Percentiles rank a stretch among this genome's conserved stretches.
Conservation (phyloP, 2,797 vertebrate species). For the Coluber constrictor region DNA sequence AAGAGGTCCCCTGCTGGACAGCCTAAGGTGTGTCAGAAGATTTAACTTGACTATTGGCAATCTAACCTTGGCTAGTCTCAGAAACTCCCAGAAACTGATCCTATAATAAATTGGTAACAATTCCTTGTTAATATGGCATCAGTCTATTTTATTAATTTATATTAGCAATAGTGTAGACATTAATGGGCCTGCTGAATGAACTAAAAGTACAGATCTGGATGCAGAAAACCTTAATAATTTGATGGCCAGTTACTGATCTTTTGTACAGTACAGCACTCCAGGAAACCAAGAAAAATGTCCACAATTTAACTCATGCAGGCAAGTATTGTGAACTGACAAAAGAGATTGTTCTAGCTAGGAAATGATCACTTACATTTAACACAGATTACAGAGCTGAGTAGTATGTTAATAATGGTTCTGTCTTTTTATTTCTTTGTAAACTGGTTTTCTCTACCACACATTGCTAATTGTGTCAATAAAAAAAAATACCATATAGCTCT, state of each 20-base stretch:
- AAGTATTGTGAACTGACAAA: neutral
- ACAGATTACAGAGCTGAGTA: neutral
- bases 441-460: neutral
- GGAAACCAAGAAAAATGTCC: neutral
- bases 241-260: neutral
- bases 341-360: neutral
- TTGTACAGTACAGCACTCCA: neutral
- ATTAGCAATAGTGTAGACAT: neutral
- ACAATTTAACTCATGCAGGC: neutral
- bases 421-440: neutral
- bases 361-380: constrained; percentile 1
- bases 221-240: neutral
- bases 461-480: neutral
- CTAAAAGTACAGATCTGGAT: neutral
- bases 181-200: neutral
- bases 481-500: neutral
- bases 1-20: neutral
- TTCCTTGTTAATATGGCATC: neutral
- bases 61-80: neutral
- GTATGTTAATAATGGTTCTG: constrained; percentile 1
- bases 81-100: neutral
- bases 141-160: neutral
- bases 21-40: neutral
- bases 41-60: neutral
- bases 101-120: neutral